Percentiles rank a stretch among this genome's conserved stretches.
Conservation (phyloP, 2,797 vertebrate species). For the Tamandua tetradactyla region DNA sequence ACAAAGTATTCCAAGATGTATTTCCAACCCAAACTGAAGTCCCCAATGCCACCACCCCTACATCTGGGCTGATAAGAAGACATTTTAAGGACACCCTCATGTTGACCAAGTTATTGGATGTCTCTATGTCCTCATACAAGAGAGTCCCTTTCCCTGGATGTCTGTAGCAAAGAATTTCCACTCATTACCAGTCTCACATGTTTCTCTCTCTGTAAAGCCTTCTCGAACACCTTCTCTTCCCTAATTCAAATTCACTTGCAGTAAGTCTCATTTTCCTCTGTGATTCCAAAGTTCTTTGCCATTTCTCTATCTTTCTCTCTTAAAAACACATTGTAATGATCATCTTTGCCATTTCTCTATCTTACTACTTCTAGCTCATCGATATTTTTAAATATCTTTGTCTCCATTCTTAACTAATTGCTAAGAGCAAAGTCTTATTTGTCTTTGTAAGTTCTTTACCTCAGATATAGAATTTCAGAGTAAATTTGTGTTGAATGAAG, state of each 20-base stretch:
- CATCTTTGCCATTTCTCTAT: not conserved
- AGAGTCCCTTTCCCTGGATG: not conserved
- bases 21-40: not conserved
- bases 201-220: not conserved
- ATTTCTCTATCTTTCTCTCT: not conserved
- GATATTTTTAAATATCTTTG: not conserved
- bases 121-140: not conserved
- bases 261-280: not conserved
- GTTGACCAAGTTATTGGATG: not conserved
- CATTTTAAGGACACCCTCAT: not conserved
- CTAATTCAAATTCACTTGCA: not conserved
- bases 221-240: not conserved
- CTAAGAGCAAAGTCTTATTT: not conserved
- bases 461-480: not conserved
- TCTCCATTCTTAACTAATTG: not conserved
- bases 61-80: not conserved
- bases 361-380: not conserved
- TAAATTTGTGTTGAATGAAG: not conserved
- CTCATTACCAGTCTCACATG: not conserved
- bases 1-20: not conserved
- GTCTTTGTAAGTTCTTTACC: not conserved
- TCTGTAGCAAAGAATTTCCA: not conserved
- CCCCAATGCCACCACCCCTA: not conserved
- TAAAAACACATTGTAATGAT: too few relatives aligned
- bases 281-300: not conserved